Evolutionary conservation across 1,140 invertebrate species (phyloP), one percentile per base, ranked within the genome.

Genomic region (Drosophila ficusphila): DNA sequence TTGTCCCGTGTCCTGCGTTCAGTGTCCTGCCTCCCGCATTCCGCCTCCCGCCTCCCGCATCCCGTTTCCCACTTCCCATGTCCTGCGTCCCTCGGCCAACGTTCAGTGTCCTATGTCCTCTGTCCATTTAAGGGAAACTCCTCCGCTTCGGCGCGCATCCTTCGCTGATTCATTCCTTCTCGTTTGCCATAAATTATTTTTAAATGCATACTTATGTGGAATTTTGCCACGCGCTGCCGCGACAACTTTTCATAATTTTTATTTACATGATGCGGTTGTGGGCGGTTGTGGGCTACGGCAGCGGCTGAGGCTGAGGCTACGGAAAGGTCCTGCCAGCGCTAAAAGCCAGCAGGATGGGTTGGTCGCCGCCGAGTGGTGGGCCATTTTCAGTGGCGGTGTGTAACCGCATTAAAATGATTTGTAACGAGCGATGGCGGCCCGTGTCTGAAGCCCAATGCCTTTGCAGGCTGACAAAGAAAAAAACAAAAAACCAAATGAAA

Each of bases 141-240:
- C 21, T 3, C 6, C 2, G 4, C 16, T 14, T 8, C 16, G 8
- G 9, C 34, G 9, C 14, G 11, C 16, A 0, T 8, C 64, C 14
- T 18, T 18, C 31, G 41, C 48, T 39, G 39, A 47, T 52, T 48
- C 48, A 31, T 62, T 61, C 34, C 39, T 47, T 64, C 51, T 48
- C 48, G 60, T 12, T 54, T 48, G 53, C 75, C 76, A 78, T 78
- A 78, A 78, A 79, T 78, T 78, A 78, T 79, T 79, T 78, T 78
- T 73, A 78, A 78, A 78, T 78, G 76, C 76, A 78, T 79, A 78
- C 75, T 78, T 78, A 78, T 78, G 76, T 74, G 76, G 76, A 78
- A 74, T 78, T 78, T 74, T 74, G 76, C 75, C 75, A 67, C 67
- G 68, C 69, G 68, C 69, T 74, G 70, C 69, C 44, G 58, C 75